phyloP scores from a whole-genome alignment of 2,888 invertebrate genomes.

The Lasius platythorax region DNA sequence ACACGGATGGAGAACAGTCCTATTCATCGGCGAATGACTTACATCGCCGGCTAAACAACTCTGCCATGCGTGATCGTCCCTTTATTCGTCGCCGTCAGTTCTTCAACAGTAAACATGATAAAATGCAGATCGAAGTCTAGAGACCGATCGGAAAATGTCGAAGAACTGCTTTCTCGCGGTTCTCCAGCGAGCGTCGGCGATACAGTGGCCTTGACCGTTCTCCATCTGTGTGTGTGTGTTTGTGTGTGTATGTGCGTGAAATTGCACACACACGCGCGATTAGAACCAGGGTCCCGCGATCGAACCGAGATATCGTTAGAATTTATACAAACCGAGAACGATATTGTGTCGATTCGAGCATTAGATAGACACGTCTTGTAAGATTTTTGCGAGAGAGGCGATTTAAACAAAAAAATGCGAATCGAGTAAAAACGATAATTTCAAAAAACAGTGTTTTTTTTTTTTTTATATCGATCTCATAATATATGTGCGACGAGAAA shows the following conservation, averaged over 20 bases:
- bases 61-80: background rate
- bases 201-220: conserved; percentile 78
- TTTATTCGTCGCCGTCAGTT: background rate
- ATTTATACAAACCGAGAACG: background rate
- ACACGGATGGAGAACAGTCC: background rate
- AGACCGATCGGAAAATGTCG: conserved; percentile 26
- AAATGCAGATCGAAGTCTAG: conserved; percentile 22
- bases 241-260: conserved; percentile 43
- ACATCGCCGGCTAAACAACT: conserved; percentile 1
- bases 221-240: conserved; percentile 59
- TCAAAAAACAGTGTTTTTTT: no score
- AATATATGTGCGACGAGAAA: background rate
- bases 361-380: no score
- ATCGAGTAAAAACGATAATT: background rate
- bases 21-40: conserved; percentile 15
- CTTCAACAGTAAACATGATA: background rate
- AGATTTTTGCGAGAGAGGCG: background rate
- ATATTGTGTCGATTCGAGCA: background rate
- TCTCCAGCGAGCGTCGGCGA: background rate
- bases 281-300: background rate
- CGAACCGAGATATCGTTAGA: background rate
- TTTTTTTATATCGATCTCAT: background rate
- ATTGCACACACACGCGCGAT: conserved; percentile 54
- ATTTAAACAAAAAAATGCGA: background rate
- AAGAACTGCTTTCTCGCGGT: conserved; percentile 28